Evolutionary conservation across 2,113 vertebrate genomes (phyloP).

Genomic region (Apodemus sylvaticus): DNA sequence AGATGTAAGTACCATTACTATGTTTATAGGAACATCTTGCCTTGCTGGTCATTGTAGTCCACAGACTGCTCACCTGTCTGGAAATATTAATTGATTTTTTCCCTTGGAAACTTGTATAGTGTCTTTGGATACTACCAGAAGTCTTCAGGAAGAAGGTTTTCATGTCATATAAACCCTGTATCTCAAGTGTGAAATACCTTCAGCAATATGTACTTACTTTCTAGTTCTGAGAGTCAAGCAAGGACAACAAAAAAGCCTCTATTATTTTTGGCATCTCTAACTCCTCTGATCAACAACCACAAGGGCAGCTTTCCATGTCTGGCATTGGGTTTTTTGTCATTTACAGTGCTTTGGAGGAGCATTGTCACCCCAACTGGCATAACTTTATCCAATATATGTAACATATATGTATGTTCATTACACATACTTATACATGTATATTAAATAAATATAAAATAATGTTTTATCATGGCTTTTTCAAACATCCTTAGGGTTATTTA

Average conservation of each 20-base stretch:
- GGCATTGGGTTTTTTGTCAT: not conserved
- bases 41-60: not conserved
- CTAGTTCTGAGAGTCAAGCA: not conserved
- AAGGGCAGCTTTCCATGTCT: not conserved
- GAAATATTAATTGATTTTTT: not conserved
- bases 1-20: not conserved
- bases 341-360: not conserved
- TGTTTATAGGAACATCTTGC: not conserved
- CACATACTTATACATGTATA: not conserved
- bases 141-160: not conserved
- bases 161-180: not conserved
- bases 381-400: not conserved
- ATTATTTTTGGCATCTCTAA: not conserved
- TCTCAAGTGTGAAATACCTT: not conserved
- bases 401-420: not conserved
- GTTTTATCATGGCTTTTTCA: not conserved
- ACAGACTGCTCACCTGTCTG: not conserved
- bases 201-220: not conserved
- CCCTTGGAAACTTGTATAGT: not conserved
- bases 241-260: not conserved
- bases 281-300: not conserved
- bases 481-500: not conserved
- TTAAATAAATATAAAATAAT: not conserved
- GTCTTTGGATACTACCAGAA: not conserved
- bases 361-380: not conserved